Evolutionary conservation across 1,140 invertebrate genomes (phyloP), one percentile per base, ranked within the genome.

Genomic region (Euglossa dilemma): DNA sequence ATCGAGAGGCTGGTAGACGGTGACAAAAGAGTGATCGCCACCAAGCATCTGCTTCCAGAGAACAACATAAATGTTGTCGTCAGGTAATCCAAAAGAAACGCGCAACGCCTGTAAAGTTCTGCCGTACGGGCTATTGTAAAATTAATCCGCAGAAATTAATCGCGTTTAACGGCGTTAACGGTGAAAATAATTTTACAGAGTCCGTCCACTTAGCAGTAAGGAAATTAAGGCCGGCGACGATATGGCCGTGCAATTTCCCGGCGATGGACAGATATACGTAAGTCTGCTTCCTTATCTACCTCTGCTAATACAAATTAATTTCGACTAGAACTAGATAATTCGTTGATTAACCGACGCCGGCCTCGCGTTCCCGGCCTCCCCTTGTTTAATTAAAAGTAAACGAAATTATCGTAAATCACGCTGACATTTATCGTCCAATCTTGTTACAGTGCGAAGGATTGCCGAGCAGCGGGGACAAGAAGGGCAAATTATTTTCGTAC

Each of bases 41-140:
- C 88, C 72, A 91, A 90, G 67, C 90, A 90, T 73, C 80, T 88
- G 54, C 90, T 92, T 28, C 94, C 94, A n/a, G 97, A 97, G 90
- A 97, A 97, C 89, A 97, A 97, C 89, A 97, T 97, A 76, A 97
- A 97, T 92, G 97, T 97, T 23, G 97, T 97, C 43, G 96, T 97
- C 67, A 95, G 96, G 96, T 97, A 77, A 63, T 57, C 61, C 4
- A 8, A 72, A 64, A 12, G 6, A 64, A 1, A n/a, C 4, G 3
- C 9, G 14, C n/a, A n/a, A n/a, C n/a, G n/a, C n/a, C n/a, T n/a
- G n/a, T n/a, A n/a, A n/a, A n/a, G n/a, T n/a, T n/a, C n/a, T n/a
- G n/a, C n/a, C n/a, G n/a, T n/a, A n/a, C n/a, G n/a, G n/a, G n/a
- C n/a, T n/a, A n/a, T n/a, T n/a, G n/a, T 28, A 14, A 6, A 28